These are phyloP conservation scores for Drosophila sechellia DNA, from an alignment of 1,140 invertebrate species.

Conservation along the genomic window DNA sequence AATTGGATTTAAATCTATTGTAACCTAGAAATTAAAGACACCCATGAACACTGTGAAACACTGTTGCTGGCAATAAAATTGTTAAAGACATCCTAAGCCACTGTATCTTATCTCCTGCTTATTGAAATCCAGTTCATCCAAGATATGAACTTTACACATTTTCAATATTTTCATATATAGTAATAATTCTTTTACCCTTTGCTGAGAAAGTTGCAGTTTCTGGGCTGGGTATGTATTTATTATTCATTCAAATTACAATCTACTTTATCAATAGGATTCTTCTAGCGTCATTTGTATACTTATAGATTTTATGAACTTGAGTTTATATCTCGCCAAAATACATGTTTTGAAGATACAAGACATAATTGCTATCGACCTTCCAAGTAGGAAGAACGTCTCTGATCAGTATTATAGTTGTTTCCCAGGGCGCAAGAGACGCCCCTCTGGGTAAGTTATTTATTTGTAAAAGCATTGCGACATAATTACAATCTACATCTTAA, in stretches of 20 bases:
- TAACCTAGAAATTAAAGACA: conserved; percentile 16
- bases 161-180: too few relatives aligned
- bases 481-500: conserved; percentile 25
- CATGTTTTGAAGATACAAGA: conserved; percentile 6
- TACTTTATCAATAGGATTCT: conserved; percentile 40
- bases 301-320: background rate
- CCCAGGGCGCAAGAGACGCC: background rate
- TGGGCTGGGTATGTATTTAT: conserved; percentile 27
- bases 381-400: conserved; percentile 5
- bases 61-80: conserved; percentile 50
- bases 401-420: conserved; percentile 9
- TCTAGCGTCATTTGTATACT: conserved; percentile 27
- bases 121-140: too few relatives aligned
- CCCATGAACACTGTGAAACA: conserved; percentile 2
- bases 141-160: too few relatives aligned
- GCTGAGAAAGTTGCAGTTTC: background rate
- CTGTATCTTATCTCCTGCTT: background rate
- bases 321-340: conserved; percentile 5
- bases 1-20: conserved; percentile 13
- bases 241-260: conserved; percentile 23
- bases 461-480: conserved; percentile 28
- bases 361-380: conserved; percentile 17
- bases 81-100: conserved; percentile 9
- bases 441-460: conserved; percentile 19
- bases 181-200: too few relatives aligned